Evolutionary conservation across 2,888 invertebrate genomes (phyloP).

Genomic region (Orthosia cruda): DNA sequence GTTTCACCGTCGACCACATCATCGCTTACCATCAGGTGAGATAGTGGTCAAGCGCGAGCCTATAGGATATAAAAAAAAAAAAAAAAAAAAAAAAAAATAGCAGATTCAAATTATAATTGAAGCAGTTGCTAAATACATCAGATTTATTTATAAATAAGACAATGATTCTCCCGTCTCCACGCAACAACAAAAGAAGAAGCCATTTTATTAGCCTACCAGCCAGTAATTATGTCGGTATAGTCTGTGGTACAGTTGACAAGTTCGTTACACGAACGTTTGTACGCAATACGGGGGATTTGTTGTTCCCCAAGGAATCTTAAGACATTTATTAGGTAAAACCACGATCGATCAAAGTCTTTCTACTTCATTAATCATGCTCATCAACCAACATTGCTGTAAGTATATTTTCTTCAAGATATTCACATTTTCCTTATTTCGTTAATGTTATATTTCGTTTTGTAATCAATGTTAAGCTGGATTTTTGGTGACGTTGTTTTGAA

Average conservation of each 20-base stretch:
- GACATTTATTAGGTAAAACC: constrained; percentile 89
- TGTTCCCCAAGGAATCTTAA: constrained; percentile 76
- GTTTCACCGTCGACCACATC: no score
- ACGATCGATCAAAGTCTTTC: constrained; percentile 90
- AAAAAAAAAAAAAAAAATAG: no score
- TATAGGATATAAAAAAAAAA: no score
- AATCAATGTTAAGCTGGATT: constrained; percentile 33
- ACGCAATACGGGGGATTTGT: constrained; percentile 72
- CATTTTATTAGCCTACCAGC: constrained; percentile 1
- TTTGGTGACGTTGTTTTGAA: constrained; percentile 27
- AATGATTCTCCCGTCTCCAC: background rate
- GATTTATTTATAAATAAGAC: no score
- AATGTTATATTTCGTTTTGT: constrained; percentile 71
- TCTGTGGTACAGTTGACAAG: constrained; percentile 71
- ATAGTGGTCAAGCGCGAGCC: no score
- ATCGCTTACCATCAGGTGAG: no score
- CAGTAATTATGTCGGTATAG: constrained; percentile 35
- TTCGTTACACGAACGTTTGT: constrained; percentile 78
- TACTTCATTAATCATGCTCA: constrained; percentile 90
- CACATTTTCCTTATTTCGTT: constrained; percentile 83
- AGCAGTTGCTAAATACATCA: no score
- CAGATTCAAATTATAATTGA: no score
- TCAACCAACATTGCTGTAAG: constrained; percentile 79
- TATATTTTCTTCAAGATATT: constrained; percentile 84
- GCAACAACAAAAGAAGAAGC: constrained; percentile 11